Conservation (phyloP, 1,140 invertebrate species). For the Brachionus paranguensis region DNA sequence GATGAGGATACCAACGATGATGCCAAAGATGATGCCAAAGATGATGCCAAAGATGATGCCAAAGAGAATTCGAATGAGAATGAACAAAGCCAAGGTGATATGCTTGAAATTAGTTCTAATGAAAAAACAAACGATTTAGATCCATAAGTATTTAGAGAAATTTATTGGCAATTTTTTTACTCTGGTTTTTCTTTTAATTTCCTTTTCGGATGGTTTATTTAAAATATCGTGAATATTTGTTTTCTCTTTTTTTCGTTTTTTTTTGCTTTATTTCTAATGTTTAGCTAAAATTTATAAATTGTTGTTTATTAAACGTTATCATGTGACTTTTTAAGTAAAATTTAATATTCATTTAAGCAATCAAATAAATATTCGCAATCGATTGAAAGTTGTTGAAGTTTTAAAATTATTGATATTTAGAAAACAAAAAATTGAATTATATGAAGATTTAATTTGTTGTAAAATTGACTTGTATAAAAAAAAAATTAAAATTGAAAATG, state of each 20-base stretch:
- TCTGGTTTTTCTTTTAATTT: neutral
- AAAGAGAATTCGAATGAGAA: slow-evolving; percentile 11
- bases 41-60: neutral
- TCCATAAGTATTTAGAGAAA: neutral
- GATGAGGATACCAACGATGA: neutral
- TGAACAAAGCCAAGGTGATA: neutral
- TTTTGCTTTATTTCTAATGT: neutral
- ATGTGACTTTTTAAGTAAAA: neutral
- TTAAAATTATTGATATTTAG: no score
- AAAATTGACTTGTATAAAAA: no score
- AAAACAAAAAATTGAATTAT: no score
- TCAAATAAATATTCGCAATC: neutral
- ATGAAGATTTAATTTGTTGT: no score
- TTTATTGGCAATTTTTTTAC: neutral
- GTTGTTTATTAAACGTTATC: neutral
- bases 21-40: no score
- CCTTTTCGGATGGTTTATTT: neutral
- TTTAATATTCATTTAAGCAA: neutral
- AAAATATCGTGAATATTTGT: neutral
- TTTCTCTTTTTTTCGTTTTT: neutral
- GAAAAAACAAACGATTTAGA: neutral
- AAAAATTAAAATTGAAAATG: no score
- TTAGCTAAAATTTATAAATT: neutral
- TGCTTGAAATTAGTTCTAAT: neutral
- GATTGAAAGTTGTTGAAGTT: neutral